Conservation (phyloP, 2,113 vertebrate genomes). For the Gymnobelideus leadbeateri region DNA sequence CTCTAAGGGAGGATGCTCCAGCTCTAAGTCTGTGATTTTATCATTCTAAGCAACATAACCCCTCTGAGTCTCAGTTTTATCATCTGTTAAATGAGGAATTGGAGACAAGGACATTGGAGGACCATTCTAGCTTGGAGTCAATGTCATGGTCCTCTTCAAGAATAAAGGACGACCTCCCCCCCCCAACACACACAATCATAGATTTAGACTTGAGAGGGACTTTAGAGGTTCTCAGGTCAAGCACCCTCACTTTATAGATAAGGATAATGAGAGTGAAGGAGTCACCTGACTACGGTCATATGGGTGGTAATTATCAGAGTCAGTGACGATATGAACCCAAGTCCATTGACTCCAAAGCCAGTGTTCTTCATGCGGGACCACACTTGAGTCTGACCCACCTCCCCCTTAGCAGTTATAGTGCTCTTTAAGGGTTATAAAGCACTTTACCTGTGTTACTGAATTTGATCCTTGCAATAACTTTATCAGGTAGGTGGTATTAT, state of each 20-base stretch:
- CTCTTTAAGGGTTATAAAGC: not conserved
- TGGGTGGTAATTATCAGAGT: not conserved
- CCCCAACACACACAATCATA: not conserved
- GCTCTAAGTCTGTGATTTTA: not conserved
- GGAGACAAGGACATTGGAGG: not conserved
- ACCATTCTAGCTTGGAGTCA: not conserved
- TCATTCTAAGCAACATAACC: not conserved
- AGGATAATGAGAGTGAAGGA: constrained; percentile 17
- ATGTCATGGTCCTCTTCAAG: too few relatives aligned
- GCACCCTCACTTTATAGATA: not conserved
- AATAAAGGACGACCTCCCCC: too few relatives aligned
- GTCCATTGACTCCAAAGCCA: not conserved
- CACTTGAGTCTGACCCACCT: not conserved
- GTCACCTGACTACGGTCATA: not conserved
- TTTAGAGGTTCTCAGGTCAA: not conserved
- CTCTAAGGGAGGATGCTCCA: not conserved
- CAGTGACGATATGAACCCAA: not conserved
- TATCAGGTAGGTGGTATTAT: not conserved
- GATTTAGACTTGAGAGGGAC: not conserved
- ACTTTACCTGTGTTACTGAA: not conserved
- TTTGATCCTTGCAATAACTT: not conserved
- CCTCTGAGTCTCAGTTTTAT: not conserved
- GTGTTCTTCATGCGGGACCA: not conserved
- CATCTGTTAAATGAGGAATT: not conserved
- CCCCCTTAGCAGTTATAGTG: not conserved